Base-by-base conservation (phyloP, 2,797 vertebrate species). In the Gymnothorax reevesii region DNA sequence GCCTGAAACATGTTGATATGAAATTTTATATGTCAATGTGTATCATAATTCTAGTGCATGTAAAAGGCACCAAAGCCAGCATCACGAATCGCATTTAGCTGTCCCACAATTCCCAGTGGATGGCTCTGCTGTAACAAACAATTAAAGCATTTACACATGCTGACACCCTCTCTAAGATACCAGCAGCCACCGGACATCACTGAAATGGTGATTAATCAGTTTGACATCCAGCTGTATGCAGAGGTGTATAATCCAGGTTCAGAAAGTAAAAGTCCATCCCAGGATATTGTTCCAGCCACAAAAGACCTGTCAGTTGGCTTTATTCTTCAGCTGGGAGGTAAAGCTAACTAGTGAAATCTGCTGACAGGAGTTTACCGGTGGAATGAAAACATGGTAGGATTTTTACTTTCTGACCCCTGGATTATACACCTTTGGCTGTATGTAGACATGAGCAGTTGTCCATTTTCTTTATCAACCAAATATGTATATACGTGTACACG, bases 141-240 rank as follows among this genome's bases (percentile, higher is more conserved):
- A 84, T 84, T 84, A 84, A 42, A 13, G 73, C 57, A 7, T 25
- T 42, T 73, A 57, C 69, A 66, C 25, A 82, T 84, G 84, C 59
- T 25, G 57, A 2, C 25, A 57, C n/a, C n/a, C 49, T 10, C 22
- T 84, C 7, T 7, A 49, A 55, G 49, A n/a, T 60, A n/a, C 64
- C 59, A 57, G 57, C 86, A 64, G 17, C 83, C 71, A 54, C 17
- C 10, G 42, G 7, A 7, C 57, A 83, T 80, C 86, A 82, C n/a
- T 85, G 20, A 22, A 79, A 54, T 54, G 75, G 15, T 7, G 17
- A 0, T 54, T 79, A 79, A 79, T 79, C 75, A 79, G 49, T 20
- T 22, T 54, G 49, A 55, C 75, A 79, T 22, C 20, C 20, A 7
- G 75, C 75, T 79, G 42, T 79, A 20, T 25, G 12, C 27, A 25